Base-by-base conservation (phyloP, 2,113 vertebrate genomes). In the Nanorana parkeri region DNA sequence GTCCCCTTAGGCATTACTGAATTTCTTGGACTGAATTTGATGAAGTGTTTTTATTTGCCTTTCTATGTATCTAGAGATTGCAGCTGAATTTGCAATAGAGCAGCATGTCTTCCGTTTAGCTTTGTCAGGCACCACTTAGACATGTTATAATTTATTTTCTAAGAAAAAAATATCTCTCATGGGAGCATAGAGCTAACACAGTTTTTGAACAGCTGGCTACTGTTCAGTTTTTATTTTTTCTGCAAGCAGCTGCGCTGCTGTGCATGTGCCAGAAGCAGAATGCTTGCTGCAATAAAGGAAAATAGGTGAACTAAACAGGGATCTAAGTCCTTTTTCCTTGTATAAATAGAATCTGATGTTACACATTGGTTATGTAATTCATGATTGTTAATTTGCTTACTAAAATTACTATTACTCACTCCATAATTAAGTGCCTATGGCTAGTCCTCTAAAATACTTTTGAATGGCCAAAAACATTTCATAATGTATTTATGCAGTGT, bases 31-130 rank as follows among this genome's bases (percentile, higher is more conserved):
- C 93, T 94, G 93, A 94, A 93, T 94, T 94, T 94, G 93, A 94
- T 94, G 90, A 93, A 94, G 93, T 93, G 91, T 88, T 92, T 94
- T 93, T 94, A 93, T 93, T 94, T 94, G 93, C 93, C 90, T 93
- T 88, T 91, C 91, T 90, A 60, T 60, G 71, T 74, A 92, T 85
- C 87, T 23, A 89, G 93, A 94, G 93, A 94, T 91, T 90, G 90
- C 89, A 90, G 89, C 91, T 90, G 90, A 93, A 93, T 94, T 94
- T 93, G 91, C 91, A 93, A 87, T 88, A 91, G 87, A 92, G 91
- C 91, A 88, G 90, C 88, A 89, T 88, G 91, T 91, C 89, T 93
- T 89, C 91, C 90, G 92, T 92, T 94, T 93, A 93, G 94, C 90
- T 94, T 93, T 94, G 92, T 94, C 93, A 94, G 93, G 89, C 88